These are phyloP conservation scores for Camponotus vicinus DNA, from an alignment of 1,140 invertebrate species.

Conservation along the genomic window DNA sequence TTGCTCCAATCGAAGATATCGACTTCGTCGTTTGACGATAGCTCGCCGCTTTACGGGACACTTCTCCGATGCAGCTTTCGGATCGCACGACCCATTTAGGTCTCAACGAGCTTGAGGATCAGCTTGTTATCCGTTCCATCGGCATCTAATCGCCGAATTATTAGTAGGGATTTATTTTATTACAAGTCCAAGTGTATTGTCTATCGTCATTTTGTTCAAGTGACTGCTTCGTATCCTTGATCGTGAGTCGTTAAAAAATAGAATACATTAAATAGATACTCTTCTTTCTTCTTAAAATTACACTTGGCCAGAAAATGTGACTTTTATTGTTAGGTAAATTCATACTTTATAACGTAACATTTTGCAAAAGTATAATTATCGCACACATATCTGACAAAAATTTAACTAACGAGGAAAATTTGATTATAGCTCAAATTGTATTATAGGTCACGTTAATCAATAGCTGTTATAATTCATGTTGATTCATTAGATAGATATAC, in stretches of 20 bases:
- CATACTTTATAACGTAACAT: neutral
- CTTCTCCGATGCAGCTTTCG: slow-evolving; percentile 44
- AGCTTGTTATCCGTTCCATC: slow-evolving; percentile 66
- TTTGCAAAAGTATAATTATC: slow-evolving; percentile 17
- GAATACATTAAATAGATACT: neutral
- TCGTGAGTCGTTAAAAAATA: slow-evolving; percentile 12
- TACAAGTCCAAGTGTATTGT: slow-evolving; percentile 46
- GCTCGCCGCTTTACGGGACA: slow-evolving; percentile 31
- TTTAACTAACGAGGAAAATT: neutral
- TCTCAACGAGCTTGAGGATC: slow-evolving; percentile 29
- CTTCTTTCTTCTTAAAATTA: neutral
- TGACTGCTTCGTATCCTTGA: neutral
- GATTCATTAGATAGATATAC: neutral
- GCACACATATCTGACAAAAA: neutral
- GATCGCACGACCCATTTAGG: slow-evolving; percentile 29
- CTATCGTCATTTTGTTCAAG: slow-evolving; percentile 18
- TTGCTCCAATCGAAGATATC: slow-evolving; percentile 65
- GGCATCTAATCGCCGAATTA: slow-evolving; percentile 69
- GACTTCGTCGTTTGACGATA: slow-evolving; percentile 59
- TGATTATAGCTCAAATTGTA: neutral
- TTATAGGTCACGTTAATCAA: neutral
- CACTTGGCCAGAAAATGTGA: neutral
- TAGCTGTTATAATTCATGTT: neutral
- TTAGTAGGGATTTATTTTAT: slow-evolving; percentile 55
- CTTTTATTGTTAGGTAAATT: slow-evolving; percentile 46